Evolutionary conservation across 2,113 vertebrate species (phyloP).

Genomic region (Microcebus jonahi): DNA sequence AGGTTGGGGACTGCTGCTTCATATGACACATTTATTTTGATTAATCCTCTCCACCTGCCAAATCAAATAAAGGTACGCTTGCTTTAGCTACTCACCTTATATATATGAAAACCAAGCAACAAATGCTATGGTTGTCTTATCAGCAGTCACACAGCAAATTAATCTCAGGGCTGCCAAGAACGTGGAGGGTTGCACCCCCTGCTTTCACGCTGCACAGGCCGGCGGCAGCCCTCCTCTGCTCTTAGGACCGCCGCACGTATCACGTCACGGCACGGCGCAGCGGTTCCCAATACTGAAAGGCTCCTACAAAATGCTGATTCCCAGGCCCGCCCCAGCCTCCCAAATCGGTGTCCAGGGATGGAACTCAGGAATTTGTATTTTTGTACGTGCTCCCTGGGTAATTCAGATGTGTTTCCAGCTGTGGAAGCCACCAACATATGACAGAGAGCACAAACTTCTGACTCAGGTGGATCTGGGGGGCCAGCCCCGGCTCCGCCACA

Average conservation of each 20-base stretch:
- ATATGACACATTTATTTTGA: background rate
- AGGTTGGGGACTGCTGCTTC: too few species aligned
- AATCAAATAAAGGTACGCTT: background rate
- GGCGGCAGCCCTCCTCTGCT: background rate
- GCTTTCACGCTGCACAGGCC: too few species aligned
- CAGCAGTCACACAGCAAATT: background rate
- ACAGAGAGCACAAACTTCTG: background rate
- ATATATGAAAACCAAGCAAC: background rate
- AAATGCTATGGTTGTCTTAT: background rate
- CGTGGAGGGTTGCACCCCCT: background rate
- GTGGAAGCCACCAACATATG: background rate
- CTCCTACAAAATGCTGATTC: background rate
- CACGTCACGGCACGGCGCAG: background rate
- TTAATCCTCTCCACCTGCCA: background rate
- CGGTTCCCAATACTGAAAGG: fast-evolving
- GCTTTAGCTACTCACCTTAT: background rate
- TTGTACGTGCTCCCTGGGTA: background rate
- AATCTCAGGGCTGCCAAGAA: background rate
- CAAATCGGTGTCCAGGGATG: background rate
- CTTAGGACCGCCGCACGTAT: background rate
- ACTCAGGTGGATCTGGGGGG: background rate
- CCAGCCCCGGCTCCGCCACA: background rate
- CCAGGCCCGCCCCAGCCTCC: background rate
- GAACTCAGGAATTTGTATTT: background rate
- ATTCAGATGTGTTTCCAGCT: background rate